Conservation (phyloP, 1,140 invertebrate genomes). For the Megalonaias nervosa region DNA sequence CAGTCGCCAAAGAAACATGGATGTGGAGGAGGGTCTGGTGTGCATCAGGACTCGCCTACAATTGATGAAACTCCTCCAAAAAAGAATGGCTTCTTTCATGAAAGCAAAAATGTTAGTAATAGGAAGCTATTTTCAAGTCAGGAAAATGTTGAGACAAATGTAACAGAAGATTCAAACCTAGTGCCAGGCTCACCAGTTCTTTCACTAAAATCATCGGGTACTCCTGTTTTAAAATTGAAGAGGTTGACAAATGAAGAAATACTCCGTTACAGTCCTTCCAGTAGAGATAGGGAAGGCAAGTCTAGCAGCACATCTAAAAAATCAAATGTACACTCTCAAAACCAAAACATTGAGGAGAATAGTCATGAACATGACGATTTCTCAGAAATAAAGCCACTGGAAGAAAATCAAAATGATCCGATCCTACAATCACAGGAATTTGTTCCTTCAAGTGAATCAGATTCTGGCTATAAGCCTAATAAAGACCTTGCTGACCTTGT, state of each 20-base stretch:
- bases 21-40: background rate
- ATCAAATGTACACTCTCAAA: background rate
- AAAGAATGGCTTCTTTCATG: background rate
- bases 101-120: slow-evolving; percentile 26
- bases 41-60: slow-evolving; percentile 14
- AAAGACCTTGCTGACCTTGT: background rate
- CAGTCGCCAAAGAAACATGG: slow-evolving; percentile 48
- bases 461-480: background rate
- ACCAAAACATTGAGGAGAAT: background rate
- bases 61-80: slow-evolving; percentile 51
- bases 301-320: background rate
- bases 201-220: slow-evolving; percentile 30
- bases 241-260: slow-evolving; percentile 56
- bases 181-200: slow-evolving; percentile 43
- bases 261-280: slow-evolving; percentile 42
- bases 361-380: slow-evolving; percentile 50
- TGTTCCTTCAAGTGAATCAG: background rate
- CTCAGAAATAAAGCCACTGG: slow-evolving; percentile 46
- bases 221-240: slow-evolving; percentile 55
- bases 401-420: slow-evolving; percentile 6
- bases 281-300: slow-evolving; percentile 8
- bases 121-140: slow-evolving; percentile 42
- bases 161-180: slow-evolving; percentile 44
- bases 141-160: background rate
- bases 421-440: slow-evolving; percentile 15